Percentiles rank a stretch among this genome's conserved stretches.
Evolutionary conservation across 2,797 vertebrate genomes (phyloP).

Genomic region (Epinephelus coioides): DNA sequence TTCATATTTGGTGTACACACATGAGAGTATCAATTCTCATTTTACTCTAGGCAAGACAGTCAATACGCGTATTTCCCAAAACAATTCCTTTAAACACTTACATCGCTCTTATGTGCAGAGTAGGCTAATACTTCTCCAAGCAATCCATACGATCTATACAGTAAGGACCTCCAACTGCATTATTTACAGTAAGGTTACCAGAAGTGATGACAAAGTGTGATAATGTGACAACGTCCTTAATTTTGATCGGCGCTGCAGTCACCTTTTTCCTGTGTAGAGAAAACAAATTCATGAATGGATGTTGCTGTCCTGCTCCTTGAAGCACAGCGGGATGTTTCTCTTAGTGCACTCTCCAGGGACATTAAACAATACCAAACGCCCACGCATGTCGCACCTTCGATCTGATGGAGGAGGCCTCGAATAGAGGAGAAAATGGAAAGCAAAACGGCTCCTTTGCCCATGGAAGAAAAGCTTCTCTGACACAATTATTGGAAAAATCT

Average conservation of each 20-base stretch:
- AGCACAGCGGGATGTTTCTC: constrained; percentile 6
- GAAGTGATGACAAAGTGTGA: background rate
- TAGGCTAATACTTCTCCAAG: background rate
- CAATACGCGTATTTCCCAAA: no score
- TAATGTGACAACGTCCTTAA: background rate
- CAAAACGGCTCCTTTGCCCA: background rate
- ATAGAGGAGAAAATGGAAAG: background rate
- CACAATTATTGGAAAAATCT: background rate
- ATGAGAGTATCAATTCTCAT: background rate
- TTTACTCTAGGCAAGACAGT: no score
- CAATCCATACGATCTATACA: background rate
- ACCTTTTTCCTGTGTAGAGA: background rate
- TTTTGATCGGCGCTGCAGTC: background rate
- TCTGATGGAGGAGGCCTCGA: background rate
- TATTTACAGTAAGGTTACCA: background rate
- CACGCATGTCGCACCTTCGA: constrained; percentile 19
- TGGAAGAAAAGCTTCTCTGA: background rate
- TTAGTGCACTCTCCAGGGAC: constrained; percentile 34
- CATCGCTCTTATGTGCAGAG: background rate
- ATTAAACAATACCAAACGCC: constrained; percentile 41
- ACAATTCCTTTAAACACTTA: background rate
- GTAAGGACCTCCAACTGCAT: background rate
- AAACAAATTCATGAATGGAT: constrained; percentile 3
- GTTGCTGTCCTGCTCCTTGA: constrained; percentile 3
- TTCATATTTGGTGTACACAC: background rate